Percentiles rank a stretch among this genome's conserved stretches.
These are phyloP conservation scores for Hirtodrosophila trivittata DNA, from an alignment of 2,888 invertebrate species.

Conservation along the genomic window DNA sequence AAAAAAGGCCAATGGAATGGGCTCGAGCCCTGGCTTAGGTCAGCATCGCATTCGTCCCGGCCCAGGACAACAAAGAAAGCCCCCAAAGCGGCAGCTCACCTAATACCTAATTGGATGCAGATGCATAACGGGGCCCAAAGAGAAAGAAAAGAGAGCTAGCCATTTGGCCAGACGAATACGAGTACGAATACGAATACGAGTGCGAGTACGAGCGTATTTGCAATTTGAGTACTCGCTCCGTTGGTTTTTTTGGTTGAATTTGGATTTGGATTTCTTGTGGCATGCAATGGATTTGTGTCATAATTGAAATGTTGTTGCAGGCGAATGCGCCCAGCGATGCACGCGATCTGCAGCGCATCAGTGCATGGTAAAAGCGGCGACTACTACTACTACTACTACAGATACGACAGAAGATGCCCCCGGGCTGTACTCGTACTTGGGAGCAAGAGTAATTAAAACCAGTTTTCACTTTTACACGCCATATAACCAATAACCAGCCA, in stretches of 20 bases:
- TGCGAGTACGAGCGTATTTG: constrained; percentile 15
- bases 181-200: too few relatives aligned
- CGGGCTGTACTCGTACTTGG: too few relatives aligned
- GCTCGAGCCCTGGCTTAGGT: constrained; percentile 46
- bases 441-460: constrained; percentile 62
- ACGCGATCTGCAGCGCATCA: constrained; percentile 63
- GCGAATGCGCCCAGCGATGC: constrained; percentile 31
- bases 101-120: constrained; percentile 79
- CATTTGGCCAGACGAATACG: constrained; percentile 7
- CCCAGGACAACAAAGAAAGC: constrained; percentile 47
- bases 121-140: constrained; percentile 55
- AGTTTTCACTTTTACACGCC: constrained; percentile 71
- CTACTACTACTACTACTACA: constrained; percentile 1
- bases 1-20: constrained; percentile 75
- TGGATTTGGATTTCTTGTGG: constrained; percentile 41
- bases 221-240: constrained; percentile 49
- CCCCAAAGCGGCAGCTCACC: constrained; percentile 45
- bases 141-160: constrained; percentile 23
- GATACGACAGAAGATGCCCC: background rate
- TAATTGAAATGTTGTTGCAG: constrained; percentile 64
- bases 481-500: constrained; percentile 19
- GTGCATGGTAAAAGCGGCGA: constrained; percentile 26
- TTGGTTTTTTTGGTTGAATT: constrained; percentile 50
- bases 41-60: constrained; percentile 19
- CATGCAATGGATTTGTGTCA: constrained; percentile 76